Percentiles rank a stretch among this genome's conserved stretches.
Evolutionary conservation across 2,113 vertebrate species (phyloP).

Genomic region (Rhea pennata): DNA sequence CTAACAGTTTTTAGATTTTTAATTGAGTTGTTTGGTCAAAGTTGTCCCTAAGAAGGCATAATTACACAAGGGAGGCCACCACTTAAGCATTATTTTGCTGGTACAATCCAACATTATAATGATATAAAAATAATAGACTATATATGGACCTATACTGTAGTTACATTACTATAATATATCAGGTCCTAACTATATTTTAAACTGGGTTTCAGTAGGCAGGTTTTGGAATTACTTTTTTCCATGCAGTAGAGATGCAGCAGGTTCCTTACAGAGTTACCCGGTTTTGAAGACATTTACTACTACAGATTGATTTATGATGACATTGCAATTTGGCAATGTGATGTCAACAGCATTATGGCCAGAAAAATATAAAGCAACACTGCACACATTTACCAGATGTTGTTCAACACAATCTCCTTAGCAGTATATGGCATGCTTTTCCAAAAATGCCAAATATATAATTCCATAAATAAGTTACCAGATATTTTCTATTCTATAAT

Average conservation of each 20-base stretch:
- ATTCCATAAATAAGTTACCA: neutral
- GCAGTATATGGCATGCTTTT: neutral
- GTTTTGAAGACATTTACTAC: neutral
- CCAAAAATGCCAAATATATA: neutral
- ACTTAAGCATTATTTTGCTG: neutral
- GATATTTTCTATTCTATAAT: neutral
- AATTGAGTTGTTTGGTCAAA: neutral
- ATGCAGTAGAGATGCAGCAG: neutral
- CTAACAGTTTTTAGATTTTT: neutral
- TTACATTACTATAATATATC: neutral
- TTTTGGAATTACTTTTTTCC: neutral
- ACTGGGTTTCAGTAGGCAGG: neutral
- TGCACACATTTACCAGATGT: neutral
- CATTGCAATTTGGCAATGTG: neutral
- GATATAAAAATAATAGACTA: neutral
- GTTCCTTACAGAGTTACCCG: neutral
- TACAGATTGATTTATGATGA: neutral
- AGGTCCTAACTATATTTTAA: neutral
- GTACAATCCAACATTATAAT: neutral
- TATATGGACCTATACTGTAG: neutral
- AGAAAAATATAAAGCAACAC: neutral
- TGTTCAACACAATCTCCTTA: neutral
- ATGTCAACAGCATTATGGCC: neutral
- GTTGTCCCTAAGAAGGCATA: neutral
- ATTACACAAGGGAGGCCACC: neutral